Conservation (phyloP, 2,888 invertebrate species). For the Branchellion lobata region DNA sequence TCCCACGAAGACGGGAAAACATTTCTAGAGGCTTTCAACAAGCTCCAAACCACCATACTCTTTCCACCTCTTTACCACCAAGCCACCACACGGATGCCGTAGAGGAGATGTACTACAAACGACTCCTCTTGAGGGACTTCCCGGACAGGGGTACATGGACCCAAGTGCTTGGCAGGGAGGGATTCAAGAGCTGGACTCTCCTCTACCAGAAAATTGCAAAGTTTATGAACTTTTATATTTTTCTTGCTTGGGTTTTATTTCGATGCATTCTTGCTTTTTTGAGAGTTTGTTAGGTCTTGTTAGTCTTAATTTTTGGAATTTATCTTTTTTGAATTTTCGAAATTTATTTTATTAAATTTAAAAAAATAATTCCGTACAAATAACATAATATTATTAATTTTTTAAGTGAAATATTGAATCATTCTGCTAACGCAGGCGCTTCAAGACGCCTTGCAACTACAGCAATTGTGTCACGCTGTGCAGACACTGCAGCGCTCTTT, state of each 20-base stretch:
- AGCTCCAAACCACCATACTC: slow-evolving; percentile 79
- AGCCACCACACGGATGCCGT: slow-evolving; percentile 74
- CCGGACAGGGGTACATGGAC: neutral
- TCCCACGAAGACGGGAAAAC: too few species aligned
- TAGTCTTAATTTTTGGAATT: too few species aligned
- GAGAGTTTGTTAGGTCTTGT: too few species aligned
- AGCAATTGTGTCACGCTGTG: slow-evolving; percentile 45
- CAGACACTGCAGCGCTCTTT: slow-evolving; percentile 51
- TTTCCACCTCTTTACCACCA: slow-evolving; percentile 56
- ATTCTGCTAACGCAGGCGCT: slow-evolving; percentile 44
- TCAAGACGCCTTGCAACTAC: slow-evolving; percentile 47
- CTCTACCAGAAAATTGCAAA: neutral
- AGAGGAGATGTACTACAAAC: neutral
- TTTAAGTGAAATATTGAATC: too few species aligned
- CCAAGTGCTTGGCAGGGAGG: neutral
- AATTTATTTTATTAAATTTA: too few species aligned
- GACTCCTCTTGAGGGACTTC: neutral
- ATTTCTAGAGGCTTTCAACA: too few species aligned
- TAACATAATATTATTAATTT: too few species aligned
- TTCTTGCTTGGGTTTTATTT: too few species aligned
- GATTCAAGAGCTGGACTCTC: neutral
- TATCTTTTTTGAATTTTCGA: too few species aligned
- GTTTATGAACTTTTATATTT: too few species aligned
- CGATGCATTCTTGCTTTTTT: too few species aligned
- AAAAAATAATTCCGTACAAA: too few species aligned